Conservation (phyloP, 2,113 vertebrate genomes). For the Corydoras sp. region DNA sequence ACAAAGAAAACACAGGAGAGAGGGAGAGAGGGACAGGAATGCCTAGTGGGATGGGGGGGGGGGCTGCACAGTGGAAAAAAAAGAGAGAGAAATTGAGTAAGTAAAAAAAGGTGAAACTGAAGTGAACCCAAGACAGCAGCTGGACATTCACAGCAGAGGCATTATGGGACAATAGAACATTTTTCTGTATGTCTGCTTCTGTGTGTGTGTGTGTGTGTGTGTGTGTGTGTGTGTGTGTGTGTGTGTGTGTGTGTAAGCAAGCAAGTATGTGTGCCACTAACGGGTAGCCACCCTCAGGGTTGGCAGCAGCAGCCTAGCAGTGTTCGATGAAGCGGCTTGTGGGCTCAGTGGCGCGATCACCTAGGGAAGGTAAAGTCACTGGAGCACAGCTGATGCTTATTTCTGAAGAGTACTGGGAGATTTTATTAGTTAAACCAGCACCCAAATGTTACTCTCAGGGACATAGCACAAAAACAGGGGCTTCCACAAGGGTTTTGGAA, state of each 20-base stretch:
- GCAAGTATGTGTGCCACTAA: conserved; percentile 54
- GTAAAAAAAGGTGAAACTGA: conserved; percentile 13
- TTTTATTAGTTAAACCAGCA: conserved; percentile 65
- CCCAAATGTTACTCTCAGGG: conserved; percentile 33
- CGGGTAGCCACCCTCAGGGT: conserved; percentile 75
- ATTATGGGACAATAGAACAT: conserved; percentile 63
- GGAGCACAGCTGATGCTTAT: conserved; percentile 77
- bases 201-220: conserved; percentile 30
- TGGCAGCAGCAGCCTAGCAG: conserved; percentile 73
- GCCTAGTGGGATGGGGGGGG: conserved; percentile 1
- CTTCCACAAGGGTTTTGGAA: conserved; percentile 4
- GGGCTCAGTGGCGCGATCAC: conserved; percentile 74
- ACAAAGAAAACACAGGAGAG: conserved; percentile 38
- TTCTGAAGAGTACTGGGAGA: conserved; percentile 74
- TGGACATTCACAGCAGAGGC: conserved; percentile 66
- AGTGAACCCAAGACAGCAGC: conserved; percentile 53
- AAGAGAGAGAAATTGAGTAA: conserved; percentile 2
- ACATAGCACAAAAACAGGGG: conserved; percentile 29
- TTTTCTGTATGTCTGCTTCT: conserved; percentile 42
- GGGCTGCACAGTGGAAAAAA: neutral
- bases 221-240: conserved; percentile 39
- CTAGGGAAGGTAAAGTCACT: conserved; percentile 70
- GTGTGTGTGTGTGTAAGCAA: conserved; percentile 25
- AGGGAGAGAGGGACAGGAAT: conserved; percentile 14
- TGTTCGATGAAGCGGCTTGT: conserved; percentile 68